Conservation (phyloP, 2,113 vertebrate species). For the Hirundichthys speculiger region DNA sequence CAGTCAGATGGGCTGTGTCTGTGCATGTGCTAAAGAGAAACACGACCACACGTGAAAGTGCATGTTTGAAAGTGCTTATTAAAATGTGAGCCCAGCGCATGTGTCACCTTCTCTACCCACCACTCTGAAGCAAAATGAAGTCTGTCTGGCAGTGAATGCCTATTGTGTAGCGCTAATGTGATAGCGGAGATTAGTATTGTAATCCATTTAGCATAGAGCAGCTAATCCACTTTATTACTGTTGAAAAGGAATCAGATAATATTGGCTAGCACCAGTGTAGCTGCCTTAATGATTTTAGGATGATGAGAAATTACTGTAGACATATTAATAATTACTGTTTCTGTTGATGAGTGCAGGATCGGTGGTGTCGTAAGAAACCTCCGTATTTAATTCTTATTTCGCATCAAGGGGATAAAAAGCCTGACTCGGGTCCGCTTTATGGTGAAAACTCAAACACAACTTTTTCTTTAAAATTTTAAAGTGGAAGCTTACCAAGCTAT, state of each 20-base stretch:
- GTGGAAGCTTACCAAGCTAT: background rate
- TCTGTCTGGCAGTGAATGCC: constrained; percentile 66
- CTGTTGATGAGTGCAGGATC: constrained; percentile 50
- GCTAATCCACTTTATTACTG: constrained; percentile 83
- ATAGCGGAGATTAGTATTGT: constrained; percentile 84
- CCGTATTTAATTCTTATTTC: constrained; percentile 17
- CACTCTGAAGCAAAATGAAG: constrained; percentile 57
- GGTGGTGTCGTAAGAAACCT: constrained; percentile 28
- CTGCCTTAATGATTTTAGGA: constrained; percentile 69
- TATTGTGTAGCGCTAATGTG: constrained; percentile 79
- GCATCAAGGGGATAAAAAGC: constrained; percentile 4
- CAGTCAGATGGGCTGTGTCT: constrained; percentile 27
- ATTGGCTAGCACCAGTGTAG: constrained; percentile 57
- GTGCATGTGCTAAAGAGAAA: constrained; percentile 11
- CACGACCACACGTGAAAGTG: constrained; percentile 18
- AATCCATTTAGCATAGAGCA: constrained; percentile 84
- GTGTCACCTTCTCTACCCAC: constrained; percentile 58
- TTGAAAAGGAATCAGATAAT: constrained; percentile 79
- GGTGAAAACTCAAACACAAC: background rate
- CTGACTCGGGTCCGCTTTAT: background rate
- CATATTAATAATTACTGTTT: constrained; percentile 55
- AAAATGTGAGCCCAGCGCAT: constrained; percentile 27
- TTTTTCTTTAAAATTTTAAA: background rate
- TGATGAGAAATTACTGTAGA: constrained; percentile 57
- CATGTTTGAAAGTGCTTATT: constrained; percentile 22